Evolutionary conservation across 30 jellyfish, hydroid and myxozoan genomes (phyloP), one percentile per base, ranked within the genome.

Genomic region (Aurelia sp.): DNA sequence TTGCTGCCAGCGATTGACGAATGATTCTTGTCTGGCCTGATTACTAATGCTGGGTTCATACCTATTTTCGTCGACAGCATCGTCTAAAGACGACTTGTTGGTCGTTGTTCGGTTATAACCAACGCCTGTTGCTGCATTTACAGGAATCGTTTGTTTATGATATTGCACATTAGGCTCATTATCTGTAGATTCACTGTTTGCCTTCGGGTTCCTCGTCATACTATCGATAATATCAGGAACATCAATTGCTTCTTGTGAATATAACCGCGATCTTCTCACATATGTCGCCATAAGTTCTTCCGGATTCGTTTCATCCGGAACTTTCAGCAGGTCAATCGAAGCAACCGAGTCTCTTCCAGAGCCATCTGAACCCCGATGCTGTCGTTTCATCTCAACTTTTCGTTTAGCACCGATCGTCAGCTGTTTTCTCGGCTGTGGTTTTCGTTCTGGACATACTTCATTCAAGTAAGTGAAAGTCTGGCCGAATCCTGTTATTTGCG

Each of bases 401-500:
- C 84, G 52, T 55, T 82, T 82, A 30, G 72, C 92, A 7, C 92
- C 92, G 27, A 74, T 30, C 8, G 86, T 41, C 38, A 76, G 67
- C 44, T 70, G 64, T 62, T 40, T 70, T 71, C 92, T 59, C n/a
- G 79, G 72, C 8, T n/a, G 41, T 15, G 79, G 53, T n/a, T 44
- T 53, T 64, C 70, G 64, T 62, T 82, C 86, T 40, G n/a, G 52
- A 15, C 72, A 72, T 51, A 82, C 30, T 41, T 82, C 92, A 60
- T 71, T 71, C 19, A 63, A 40, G 57, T 68, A 82, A 27, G 86
- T 52, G 30, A 82, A 71, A 16, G 82, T 35, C 22, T 82, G 85
- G 47, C 92, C 86, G 74, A 82, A 82, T 40, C 92, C 92, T 0
- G 92, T 75, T 40, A 82, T 68, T 40, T 82, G 92, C n/a, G 82